Base-by-base conservation (phyloP, 2,113 vertebrate genomes). In the Calonectris borealis region DNA sequence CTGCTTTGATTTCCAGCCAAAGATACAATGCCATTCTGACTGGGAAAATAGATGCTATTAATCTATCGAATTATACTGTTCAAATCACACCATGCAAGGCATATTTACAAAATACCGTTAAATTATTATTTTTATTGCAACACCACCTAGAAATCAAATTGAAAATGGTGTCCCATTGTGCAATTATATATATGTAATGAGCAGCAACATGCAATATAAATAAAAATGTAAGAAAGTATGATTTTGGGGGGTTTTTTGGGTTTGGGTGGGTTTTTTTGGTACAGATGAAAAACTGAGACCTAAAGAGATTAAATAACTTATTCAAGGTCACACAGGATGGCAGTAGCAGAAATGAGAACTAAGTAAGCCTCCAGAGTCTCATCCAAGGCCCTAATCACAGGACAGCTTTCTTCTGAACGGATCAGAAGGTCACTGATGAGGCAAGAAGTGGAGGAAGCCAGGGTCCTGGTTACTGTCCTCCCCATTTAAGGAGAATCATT, bases 1-100 rank as follows among this genome's bases (percentile, higher is more conserved):
- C 40, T 88, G 54, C 75, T 88, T 83, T 55, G 42, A 86, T 36
- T 88, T 95, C 69, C 91, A 93, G 83, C 27, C 76, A 92, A 77
- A 88, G 48, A 65, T 17, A 42, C 42, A 72, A 58, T 16, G 70
- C 51, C 71, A 77, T 65, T 88, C 68, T 75, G 72, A 79, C 31
- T 31, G 36, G 32, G 26, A 48, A 91, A 92, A 86, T 0, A 49
- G 52, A 81, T 15, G 21, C 42, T 83, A 44, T 55, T 78, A 32
- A 76, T 38, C 68, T 69, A 16, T 5, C 5, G 2, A 72, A 64
- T 49, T 52, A 66, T 0, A 44, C 70, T 4, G 16, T 55, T 75
- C 38, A 81, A 84, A 86, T 40, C 79, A 60, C 46, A 36, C n/a
- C 16, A 29, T 34, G 44, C 44, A 78, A 79, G 31, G 57, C 13